These are phyloP conservation scores for Elephas maximus DNA, from an alignment of 2,113 vertebrate species.

Conservation along the genomic window DNA sequence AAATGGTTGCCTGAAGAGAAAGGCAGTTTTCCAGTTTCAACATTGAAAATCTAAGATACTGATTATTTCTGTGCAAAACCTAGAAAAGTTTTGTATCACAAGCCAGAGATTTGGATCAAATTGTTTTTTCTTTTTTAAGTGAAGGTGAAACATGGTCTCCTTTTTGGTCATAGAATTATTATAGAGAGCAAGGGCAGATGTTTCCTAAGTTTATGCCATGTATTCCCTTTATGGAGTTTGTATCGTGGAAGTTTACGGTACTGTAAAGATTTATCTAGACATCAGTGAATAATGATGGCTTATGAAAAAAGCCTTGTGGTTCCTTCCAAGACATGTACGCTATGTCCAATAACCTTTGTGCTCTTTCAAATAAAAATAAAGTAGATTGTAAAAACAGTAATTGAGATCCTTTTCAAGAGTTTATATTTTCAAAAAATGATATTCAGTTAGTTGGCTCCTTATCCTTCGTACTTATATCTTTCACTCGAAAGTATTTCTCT, in stretches of 20 bases:
- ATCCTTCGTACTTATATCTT: constrained; percentile 7
- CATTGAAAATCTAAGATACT: constrained; percentile 55
- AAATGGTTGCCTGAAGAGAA: constrained; percentile 29
- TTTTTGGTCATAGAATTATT: not conserved
- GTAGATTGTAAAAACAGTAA: constrained; percentile 53
- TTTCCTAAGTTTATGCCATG: constrained; percentile 20
- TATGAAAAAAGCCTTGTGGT: constrained; percentile 30
- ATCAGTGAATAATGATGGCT: constrained; percentile 49
- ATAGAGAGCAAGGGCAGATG: not conserved
- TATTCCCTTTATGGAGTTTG: constrained; percentile 61
- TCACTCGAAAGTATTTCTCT: constrained; percentile 39
- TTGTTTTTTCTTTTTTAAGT: constrained; percentile 7
- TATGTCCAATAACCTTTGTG: constrained; percentile 25
- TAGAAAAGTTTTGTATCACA: constrained; percentile 8
- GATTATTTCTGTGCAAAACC: constrained; percentile 52
- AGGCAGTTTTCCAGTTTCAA: constrained; percentile 67
- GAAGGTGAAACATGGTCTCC: constrained; percentile 38
- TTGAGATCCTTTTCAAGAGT: not conserved
- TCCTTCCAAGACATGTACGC: constrained; percentile 47
- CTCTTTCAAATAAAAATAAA: constrained; percentile 71
- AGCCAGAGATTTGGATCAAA: constrained; percentile 74
- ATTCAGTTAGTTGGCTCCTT: constrained; percentile 51
- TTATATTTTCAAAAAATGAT: constrained; percentile 64
- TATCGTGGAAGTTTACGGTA: constrained; percentile 66
- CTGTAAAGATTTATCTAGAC: constrained; percentile 59